Conservation (phyloP, 2,797 vertebrate genomes). For the Astyanax mexicanus region DNA sequence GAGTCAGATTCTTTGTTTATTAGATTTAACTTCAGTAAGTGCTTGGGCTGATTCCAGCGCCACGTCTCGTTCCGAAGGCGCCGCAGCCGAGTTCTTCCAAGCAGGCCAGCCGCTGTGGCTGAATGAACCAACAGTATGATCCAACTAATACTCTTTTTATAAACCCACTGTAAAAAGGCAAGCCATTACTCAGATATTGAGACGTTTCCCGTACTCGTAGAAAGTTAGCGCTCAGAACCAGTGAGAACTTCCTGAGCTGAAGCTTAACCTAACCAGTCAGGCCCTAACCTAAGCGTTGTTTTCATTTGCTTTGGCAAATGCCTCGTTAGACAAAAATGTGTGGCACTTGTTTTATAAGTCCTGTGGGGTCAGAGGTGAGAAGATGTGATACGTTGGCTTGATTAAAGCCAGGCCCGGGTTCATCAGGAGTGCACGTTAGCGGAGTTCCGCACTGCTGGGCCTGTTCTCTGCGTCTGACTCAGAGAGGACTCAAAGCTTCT, state of each 20-base stretch:
- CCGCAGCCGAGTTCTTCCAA: background rate
- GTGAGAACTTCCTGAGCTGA: background rate
- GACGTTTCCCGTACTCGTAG: background rate
- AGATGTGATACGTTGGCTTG: slow-evolving; percentile 49
- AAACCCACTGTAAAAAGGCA: slow-evolving; percentile 12
- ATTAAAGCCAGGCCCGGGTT: slow-evolving; percentile 54
- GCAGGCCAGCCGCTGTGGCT: slow-evolving; percentile 11
- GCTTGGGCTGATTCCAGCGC: slow-evolving; percentile 19
- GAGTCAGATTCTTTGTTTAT: slow-evolving; percentile 12
- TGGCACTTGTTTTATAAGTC: slow-evolving; percentile 49
- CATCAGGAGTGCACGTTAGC: slow-evolving; percentile 43
- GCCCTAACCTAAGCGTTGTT: slow-evolving; percentile 35
- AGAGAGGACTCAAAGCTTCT: slow-evolving; percentile 20
- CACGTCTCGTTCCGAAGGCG: slow-evolving; percentile 35
- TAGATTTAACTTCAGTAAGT: slow-evolving; percentile 22
- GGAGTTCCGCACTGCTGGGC: slow-evolving; percentile 19
- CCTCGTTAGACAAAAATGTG: slow-evolving; percentile 46
- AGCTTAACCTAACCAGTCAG: slow-evolving; percentile 29
- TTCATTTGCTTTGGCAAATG: slow-evolving; percentile 50
- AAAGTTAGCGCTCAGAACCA: slow-evolving; percentile 8
- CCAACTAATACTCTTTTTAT: slow-evolving; percentile 16
- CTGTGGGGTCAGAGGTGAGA: slow-evolving; percentile 50
- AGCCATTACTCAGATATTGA: background rate
- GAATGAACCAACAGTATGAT: slow-evolving; percentile 15
- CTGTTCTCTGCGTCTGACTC: slow-evolving; percentile 10